Conservation (phyloP, 2,888 invertebrate species). For the Epinotia bilunana region DNA sequence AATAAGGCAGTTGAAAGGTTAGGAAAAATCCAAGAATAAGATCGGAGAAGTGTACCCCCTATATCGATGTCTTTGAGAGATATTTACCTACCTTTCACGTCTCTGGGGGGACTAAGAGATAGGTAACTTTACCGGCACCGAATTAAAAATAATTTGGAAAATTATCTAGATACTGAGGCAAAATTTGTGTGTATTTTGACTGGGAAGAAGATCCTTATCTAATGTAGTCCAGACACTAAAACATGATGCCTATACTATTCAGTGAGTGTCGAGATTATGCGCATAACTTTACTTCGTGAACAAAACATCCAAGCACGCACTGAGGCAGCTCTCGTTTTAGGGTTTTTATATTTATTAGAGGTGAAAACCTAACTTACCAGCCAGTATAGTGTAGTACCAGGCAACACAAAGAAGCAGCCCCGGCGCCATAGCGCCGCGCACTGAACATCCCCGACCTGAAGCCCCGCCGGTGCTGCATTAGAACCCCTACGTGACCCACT, state of each 20-base stretch:
- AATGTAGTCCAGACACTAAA: too few relatives aligned
- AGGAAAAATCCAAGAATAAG: neutral
- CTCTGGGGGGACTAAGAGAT: neutral
- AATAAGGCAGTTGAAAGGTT: neutral
- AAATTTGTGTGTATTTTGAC: too few relatives aligned
- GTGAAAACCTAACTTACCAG: constrained; percentile 63
- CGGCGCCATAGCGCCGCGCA: constrained; percentile 67
- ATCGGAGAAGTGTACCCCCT: neutral
- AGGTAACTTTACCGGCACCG: too few relatives aligned
- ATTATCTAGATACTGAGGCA: too few relatives aligned
- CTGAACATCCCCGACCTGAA: constrained; percentile 63
- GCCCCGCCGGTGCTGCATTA: constrained; percentile 66
- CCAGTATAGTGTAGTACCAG: constrained; percentile 78
- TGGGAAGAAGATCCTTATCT: too few relatives aligned
- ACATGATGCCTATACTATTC: neutral
- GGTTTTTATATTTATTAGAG: neutral
- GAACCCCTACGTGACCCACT: constrained; percentile 69
- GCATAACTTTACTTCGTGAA: neutral
- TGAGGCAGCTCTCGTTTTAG: neutral
- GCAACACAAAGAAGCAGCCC: constrained; percentile 72
- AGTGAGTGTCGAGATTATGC: neutral
- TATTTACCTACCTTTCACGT: neutral
- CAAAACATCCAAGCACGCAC: neutral
- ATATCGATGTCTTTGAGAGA: neutral
- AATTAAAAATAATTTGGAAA: too few relatives aligned